Percentiles rank a stretch among this genome's conserved stretches.
Evolutionary conservation across 2,797 vertebrate genomes (phyloP).

Genomic region (Pachyuromys duprasi): DNA sequence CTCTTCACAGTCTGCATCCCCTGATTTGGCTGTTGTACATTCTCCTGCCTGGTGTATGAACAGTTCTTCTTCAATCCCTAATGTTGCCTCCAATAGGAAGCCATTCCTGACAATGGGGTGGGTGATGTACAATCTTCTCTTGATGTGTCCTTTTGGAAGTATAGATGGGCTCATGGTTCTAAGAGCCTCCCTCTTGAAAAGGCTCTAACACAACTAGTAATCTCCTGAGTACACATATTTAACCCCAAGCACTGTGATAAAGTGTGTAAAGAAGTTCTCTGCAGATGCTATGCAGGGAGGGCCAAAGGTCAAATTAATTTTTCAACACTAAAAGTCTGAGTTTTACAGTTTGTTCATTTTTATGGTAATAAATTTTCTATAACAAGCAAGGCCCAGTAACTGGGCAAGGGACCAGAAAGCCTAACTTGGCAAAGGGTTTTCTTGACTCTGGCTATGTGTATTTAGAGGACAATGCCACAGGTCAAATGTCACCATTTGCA

Average conservation of each 20-base stretch:
- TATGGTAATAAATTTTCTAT: slow-evolving; percentile 75
- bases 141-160: slow-evolving; percentile 40
- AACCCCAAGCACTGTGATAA: slow-evolving; percentile 58
- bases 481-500: slow-evolving; percentile 58
- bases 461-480: slow-evolving; percentile 70
- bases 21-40: background rate
- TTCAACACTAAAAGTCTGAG: slow-evolving; percentile 77
- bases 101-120: background rate
- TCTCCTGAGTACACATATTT: slow-evolving; percentile 71
- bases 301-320: slow-evolving; percentile 67
- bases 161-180: background rate
- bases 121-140: background rate
- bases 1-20: background rate
- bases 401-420: slow-evolving; percentile 64
- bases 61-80: background rate
- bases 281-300: slow-evolving; percentile 49
- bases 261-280: slow-evolving; percentile 65
- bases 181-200: slow-evolving; percentile 58
- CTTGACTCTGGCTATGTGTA: slow-evolving; percentile 62
- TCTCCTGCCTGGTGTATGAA: background rate
- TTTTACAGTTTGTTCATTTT: slow-evolving; percentile 77
- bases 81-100: background rate
- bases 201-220: slow-evolving; percentile 58
- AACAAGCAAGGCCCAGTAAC: slow-evolving; percentile 62
- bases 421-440: slow-evolving; percentile 66